These are phyloP conservation scores for Sebastes melanostomus DNA, from an alignment of 2,797 vertebrate genomes.

Conservation along the genomic window DNA sequence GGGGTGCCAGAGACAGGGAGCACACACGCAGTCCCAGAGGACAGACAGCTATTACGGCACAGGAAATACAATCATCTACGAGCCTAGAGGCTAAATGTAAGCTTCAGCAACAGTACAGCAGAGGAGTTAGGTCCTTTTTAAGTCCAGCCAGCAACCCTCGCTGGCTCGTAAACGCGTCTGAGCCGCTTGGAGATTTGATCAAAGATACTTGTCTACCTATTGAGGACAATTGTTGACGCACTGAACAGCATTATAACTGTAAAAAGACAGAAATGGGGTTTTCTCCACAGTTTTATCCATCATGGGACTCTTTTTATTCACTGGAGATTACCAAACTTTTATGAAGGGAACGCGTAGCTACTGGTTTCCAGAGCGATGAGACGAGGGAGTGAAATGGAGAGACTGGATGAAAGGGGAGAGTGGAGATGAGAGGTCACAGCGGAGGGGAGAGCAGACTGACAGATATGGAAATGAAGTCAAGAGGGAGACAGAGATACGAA, in stretches of 20 bases:
- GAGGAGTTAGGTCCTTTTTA: slow-evolving; percentile 60
- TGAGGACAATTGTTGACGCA: slow-evolving; percentile 28
- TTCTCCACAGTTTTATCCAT: neutral
- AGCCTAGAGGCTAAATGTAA: slow-evolving; percentile 73
- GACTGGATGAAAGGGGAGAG: slow-evolving; percentile 59
- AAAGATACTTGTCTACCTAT: slow-evolving; percentile 44
- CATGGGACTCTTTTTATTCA: slow-evolving; percentile 6
- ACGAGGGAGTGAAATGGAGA: slow-evolving; percentile 32
- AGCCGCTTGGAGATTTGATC: slow-evolving; percentile 50
- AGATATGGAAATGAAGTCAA: slow-evolving; percentile 78
- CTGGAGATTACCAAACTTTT: slow-evolving; percentile 30
- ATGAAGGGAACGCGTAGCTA: neutral
- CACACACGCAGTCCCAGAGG: slow-evolving; percentile 68
- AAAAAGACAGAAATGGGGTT: slow-evolving; percentile 16
- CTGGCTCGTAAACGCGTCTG: slow-evolving; percentile 34
- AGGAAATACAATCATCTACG: slow-evolving; percentile 79
- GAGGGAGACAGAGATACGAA: slow-evolving; percentile 63
- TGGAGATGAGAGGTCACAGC: slow-evolving; percentile 65
- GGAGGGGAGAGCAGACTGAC: slow-evolving; percentile 56
- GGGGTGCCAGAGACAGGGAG: slow-evolving; percentile 64
- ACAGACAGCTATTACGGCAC: slow-evolving; percentile 71
- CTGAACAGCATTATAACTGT: neutral
- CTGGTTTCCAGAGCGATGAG: slow-evolving; percentile 52
- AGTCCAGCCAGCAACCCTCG: slow-evolving; percentile 48
- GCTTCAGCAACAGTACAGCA: slow-evolving; percentile 54